phyloP scores from a whole-genome alignment of 2,113 vertebrate genomes.

The Boleophthalmus pectinirostris region DNA sequence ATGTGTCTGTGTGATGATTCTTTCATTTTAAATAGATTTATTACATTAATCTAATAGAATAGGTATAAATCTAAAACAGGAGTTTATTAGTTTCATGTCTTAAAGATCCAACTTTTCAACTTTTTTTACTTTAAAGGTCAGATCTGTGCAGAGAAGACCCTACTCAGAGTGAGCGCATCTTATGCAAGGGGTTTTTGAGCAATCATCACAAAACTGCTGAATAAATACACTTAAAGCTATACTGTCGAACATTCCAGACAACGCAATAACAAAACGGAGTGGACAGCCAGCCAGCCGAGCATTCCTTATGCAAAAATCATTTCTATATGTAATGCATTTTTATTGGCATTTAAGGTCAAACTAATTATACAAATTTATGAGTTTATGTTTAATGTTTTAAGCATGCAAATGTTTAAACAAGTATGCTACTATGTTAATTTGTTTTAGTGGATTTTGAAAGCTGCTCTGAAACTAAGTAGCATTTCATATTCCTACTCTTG shows the following conservation, averaged over 20 bases:
- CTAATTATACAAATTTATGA: not conserved
- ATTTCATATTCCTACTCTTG: constrained; percentile 16
- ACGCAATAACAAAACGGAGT: not conserved
- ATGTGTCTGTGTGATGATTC: constrained; percentile 19
- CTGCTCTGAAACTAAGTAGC: not conserved
- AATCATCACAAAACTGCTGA: too few species aligned
- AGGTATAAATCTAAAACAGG: too few species aligned
- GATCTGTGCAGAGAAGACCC: too few species aligned
- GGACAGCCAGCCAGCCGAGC: not conserved
- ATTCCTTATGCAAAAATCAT: not conserved
- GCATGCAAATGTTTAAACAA: not conserved
- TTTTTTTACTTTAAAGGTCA: too few species aligned
- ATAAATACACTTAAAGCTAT: too few species aligned
- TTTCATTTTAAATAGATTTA: constrained; percentile 5
- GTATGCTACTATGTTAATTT: not conserved
- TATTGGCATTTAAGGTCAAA: not conserved
- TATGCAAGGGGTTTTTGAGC: too few species aligned
- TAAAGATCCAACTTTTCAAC: too few species aligned
- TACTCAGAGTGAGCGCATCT: too few species aligned
- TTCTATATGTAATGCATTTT: not conserved
- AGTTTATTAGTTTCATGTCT: too few species aligned
- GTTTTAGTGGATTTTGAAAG: not conserved
- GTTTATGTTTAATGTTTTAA: not conserved
- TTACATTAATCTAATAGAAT: not conserved
- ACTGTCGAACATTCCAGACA: too few species aligned